A percentile compares a stretch with the other conserved stretches of the same genome.
Evolutionary conservation across 2,888 invertebrate species (phyloP).

Genomic region (Pollenia angustigena): DNA sequence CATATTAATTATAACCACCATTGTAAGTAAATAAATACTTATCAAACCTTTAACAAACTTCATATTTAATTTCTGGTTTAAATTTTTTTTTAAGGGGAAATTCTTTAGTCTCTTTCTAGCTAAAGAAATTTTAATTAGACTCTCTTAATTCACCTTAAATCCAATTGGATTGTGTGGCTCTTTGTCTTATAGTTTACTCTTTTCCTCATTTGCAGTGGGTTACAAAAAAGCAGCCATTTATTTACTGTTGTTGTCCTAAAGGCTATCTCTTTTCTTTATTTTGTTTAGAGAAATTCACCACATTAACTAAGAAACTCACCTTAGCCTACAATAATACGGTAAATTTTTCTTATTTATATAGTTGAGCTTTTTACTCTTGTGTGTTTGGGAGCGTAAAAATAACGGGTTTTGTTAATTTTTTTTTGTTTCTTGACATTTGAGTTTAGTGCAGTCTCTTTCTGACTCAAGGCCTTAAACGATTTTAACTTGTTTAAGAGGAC

Average conservation of each 20-base stretch:
- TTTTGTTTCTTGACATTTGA: background rate
- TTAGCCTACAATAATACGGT: background rate
- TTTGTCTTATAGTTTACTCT: background rate
- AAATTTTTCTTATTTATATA: background rate
- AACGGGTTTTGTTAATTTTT: background rate
- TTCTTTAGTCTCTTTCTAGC: background rate
- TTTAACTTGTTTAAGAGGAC: conserved; percentile 5
- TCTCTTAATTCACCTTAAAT: conserved; percentile 32
- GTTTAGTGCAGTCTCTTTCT: conserved; percentile 16
- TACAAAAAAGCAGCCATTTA: conserved; percentile 67
- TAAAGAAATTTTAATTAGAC: background rate
- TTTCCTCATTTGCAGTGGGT: background rate
- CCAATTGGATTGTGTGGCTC: conserved; percentile 68
- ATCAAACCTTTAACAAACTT: conserved; percentile 37
- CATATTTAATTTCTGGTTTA: conserved; percentile 45
- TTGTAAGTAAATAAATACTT: conserved; percentile 46
- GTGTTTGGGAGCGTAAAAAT: background rate
- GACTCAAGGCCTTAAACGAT: background rate
- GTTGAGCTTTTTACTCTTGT: conserved; percentile 24
- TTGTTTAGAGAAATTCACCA: background rate
- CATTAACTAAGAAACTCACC: conserved; percentile 26
- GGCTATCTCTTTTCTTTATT: conserved; percentile 4
- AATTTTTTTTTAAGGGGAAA: conserved; percentile 51
- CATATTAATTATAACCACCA: conserved; percentile 60
- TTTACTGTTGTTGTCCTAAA: conserved; percentile 3